Evolutionary conservation across 2,888 invertebrate genomes (phyloP).

Genomic region (Gastrophysa polygoni): DNA sequence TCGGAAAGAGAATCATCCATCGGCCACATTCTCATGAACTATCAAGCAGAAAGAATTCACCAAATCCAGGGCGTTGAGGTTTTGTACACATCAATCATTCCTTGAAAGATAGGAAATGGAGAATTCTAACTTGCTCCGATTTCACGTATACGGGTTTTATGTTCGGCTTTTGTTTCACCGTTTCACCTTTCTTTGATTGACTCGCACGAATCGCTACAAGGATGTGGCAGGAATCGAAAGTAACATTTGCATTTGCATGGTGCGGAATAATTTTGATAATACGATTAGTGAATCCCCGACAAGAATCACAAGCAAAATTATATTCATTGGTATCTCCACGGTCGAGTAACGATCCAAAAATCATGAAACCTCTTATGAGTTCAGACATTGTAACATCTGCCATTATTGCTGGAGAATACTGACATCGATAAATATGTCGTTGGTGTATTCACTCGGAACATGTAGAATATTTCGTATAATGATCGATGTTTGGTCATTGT

Average conservation of each 20-base stretch:
- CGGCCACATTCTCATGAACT: conserved; percentile 40
- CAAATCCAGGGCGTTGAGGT: conserved; percentile 36
- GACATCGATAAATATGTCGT: too few relatives aligned
- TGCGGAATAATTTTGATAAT: too few relatives aligned
- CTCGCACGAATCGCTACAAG: conserved; percentile 42
- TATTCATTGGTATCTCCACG: too few relatives aligned
- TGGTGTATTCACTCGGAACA: too few relatives aligned
- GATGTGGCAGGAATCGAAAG: conserved; percentile 4
- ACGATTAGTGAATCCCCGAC: too few relatives aligned
- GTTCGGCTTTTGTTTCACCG: conserved; percentile 46
- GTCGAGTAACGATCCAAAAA: too few relatives aligned
- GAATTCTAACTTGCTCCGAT: conserved; percentile 54
- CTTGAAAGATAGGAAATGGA: conserved; percentile 60
- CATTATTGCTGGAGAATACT: too few relatives aligned
- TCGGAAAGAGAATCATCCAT: neutral
- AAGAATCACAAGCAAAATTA: too few relatives aligned
- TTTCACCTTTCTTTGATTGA: conserved; percentile 44
- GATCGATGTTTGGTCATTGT: too few relatives aligned
- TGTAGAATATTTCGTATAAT: too few relatives aligned
- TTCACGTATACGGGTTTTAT: conserved; percentile 48
- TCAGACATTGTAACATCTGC: too few relatives aligned
- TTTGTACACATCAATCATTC: conserved; percentile 56
- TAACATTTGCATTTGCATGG: conserved; percentile 23
- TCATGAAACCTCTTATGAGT: too few relatives aligned
- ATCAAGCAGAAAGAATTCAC: conserved; percentile 44